Conservation (phyloP, 2,797 vertebrate genomes). For the Acipenser ruthenus region DNA sequence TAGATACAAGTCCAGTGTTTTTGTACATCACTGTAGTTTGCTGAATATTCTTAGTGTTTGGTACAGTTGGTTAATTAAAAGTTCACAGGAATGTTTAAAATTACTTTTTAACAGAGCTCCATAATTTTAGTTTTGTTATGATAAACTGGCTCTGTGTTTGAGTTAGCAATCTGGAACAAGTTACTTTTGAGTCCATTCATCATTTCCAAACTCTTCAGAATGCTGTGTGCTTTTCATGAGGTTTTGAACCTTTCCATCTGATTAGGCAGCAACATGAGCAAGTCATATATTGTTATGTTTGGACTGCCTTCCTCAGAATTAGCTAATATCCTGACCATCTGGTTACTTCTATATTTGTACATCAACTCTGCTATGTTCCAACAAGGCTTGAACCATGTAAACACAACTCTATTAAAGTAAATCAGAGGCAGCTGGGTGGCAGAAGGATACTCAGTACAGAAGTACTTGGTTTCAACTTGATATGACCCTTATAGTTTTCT, state of each 20-base stretch:
- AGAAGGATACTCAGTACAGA: background rate
- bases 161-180: too few relatives aligned
- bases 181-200: background rate
- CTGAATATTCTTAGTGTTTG: too few relatives aligned
- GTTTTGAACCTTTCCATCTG: background rate
- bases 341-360: slow-evolving; percentile 29
- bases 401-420: slow-evolving; percentile 18
- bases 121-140: too few relatives aligned
- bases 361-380: slow-evolving; percentile 12
- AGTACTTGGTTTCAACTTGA: too few relatives aligned
- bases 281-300: slow-evolving; percentile 21
- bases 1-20: too few relatives aligned
- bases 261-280: background rate
- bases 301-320: slow-evolving; percentile 19
- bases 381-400: slow-evolving; percentile 18
- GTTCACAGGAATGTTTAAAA: too few relatives aligned
- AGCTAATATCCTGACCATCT: slow-evolving; percentile 34
- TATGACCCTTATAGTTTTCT: too few relatives aligned
- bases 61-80: too few relatives aligned
- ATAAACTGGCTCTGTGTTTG: too few relatives aligned
- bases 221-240: background rate
- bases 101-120: too few relatives aligned
- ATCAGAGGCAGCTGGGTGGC: background rate
- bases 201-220: background rate
- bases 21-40: too few relatives aligned